Conservation (phyloP, 2,113 vertebrate species). For the Glareola pratincola region DNA sequence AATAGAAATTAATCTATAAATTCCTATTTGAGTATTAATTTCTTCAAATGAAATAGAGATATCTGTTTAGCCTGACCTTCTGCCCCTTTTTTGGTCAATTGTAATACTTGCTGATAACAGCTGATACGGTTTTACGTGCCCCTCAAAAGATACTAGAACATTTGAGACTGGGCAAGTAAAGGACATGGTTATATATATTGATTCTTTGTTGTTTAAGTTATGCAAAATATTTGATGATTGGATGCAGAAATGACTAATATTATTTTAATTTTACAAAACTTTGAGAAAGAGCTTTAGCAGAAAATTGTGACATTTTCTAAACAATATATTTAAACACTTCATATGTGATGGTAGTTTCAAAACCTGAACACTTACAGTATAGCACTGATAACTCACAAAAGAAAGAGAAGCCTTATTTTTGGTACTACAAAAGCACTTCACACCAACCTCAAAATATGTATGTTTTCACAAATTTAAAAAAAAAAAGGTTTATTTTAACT, state of each 20-base stretch:
- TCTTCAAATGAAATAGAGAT: neutral
- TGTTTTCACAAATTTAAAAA: neutral
- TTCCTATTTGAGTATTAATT: neutral
- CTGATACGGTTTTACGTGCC: neutral
- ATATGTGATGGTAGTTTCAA: neutral
- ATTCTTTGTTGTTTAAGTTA: neutral
- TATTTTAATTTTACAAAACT: neutral
- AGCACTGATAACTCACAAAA: neutral
- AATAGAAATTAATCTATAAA: neutral
- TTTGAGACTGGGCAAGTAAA: neutral
- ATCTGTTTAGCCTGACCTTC: neutral
- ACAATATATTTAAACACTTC: neutral
- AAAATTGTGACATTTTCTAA: neutral
- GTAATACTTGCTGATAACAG: neutral
- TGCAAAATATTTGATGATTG: neutral
- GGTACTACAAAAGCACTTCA: neutral
- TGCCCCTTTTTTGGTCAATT: neutral
- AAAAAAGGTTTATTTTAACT: neutral
- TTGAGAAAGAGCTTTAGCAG: neutral
- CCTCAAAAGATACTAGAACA: neutral
- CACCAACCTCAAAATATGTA: neutral
- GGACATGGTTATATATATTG: neutral
- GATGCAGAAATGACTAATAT: neutral
- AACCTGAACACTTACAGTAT: neutral
- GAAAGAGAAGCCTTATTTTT: neutral